Base-by-base conservation (phyloP, 2,797 vertebrate genomes). In the Danio aesculapii region DNA sequence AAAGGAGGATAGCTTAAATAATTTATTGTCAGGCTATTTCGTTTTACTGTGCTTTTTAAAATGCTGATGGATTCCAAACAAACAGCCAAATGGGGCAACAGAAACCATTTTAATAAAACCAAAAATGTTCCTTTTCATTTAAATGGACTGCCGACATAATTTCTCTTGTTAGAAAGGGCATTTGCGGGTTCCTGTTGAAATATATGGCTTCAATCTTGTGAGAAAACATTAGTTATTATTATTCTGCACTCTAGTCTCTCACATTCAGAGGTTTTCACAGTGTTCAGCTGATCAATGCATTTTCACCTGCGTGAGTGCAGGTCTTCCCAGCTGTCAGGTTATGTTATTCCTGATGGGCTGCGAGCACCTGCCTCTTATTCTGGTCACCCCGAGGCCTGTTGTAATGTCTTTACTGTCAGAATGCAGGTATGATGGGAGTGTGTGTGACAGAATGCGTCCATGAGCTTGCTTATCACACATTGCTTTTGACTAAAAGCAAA, bases 241-340 rank as follows among this genome's bases (percentile, higher is more conserved):
- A 50, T 64, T 50, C 11, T 57, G 10, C 75, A 41, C 61, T 67
- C 30, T 21, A 58, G 59, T 41, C 52, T 75, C 71, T 72, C 53
- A 44, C 30, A 21, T 53, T 59, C 68, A 17, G 49, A 67, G 44
- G 70, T 84, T 84, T 89, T 87, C 79, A 84, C 82, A 85, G 68
- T 66, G 57, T 58, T 68, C 43, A 69, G 76, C 61, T 86, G 85
- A 89, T 89, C 81, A 86, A 81, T 87, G 72, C 63, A 50, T 84
- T 85, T 72, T 86, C 87, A 84, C 81, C 67, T 64, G 53, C 19
- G 47, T 21, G 61, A 78, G 76, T 80, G 69, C 19, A 57, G 77
- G 79, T 44, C 58, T 87, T 81, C 67, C 74, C 86, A 79, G 75
- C 43, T 86, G 86, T 87, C 84, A 87, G 19, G 47, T 81, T 76